Base-by-base conservation (phyloP, 2,113 vertebrate genomes). In the Xyliphius kryptos region DNA sequence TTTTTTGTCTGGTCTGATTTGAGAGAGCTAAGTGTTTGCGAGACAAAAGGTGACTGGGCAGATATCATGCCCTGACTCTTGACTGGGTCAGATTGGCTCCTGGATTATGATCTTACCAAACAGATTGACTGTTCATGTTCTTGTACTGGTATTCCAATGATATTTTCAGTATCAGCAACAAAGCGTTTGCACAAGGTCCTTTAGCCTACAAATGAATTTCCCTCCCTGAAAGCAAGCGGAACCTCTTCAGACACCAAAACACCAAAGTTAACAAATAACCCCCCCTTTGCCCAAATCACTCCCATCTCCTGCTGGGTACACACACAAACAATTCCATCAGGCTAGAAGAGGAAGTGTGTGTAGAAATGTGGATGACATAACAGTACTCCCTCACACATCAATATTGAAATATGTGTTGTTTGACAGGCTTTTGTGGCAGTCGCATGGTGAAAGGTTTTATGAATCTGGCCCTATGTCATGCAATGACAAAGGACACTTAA, bases 181-280 rank as follows among this genome's bases (percentile, higher is more conserved):
- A 71, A 72, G 66, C 67, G 66, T 67, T 60, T 38, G 40, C 37
- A 56, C 50, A 47, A 36, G 21, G n/a, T 17, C 50, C 60, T 55
- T 69, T 56, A 64, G 61, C 56, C 56, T 55, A 77, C 69, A 68
- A 76, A 76, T 76, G 63, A 70, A 72, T 74, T 76, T 74, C 56
- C 67, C 69, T 59, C 67, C 76, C 73, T 60, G 40, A 63, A 71
- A 69, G 69, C 67, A 66, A 67, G 52, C 43, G 50, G 71, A 71
- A 65, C 66, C 58, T 44, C 60, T 64, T 71, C 69, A 71, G 60
- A 66, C 56, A 69, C 59, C 61, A 62, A 43, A 61, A 68, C 63
- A 61, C 50, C 36, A 56, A 61, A 56, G 15, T 56, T 43, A 60
- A 56, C 48, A 59, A 67, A 17, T 9, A 4, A 16, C 21, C 5